Base-by-base conservation (phyloP, 2,888 invertebrate genomes). In the Nephrotoma guestfalica region DNA sequence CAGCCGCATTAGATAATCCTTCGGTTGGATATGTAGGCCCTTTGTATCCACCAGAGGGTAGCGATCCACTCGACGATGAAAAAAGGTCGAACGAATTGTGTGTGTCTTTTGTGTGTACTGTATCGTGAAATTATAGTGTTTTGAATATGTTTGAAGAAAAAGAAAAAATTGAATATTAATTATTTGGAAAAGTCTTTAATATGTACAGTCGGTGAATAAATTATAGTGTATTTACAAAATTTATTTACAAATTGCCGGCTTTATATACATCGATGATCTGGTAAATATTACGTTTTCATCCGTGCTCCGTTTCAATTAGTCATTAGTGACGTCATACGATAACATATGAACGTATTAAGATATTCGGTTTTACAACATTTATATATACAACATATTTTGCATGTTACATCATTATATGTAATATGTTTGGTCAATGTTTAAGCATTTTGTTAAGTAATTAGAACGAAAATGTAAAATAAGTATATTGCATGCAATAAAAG, bases 1-100 rank as follows among this genome's bases (percentile, higher is more conserved):
- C 86, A 0, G 91, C 91, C 2, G 91, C 91, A 86, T 89, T 71
- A 4, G 71, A 7, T 71, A 71, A 71, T 71, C 71, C 71, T 30
- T 71, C 71, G 71, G 71, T 90, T 91, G 90, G 86, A 89, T 89
- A 42, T 91, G 89, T 30, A 71, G 71, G 71, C 18, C 71, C 71
- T 9, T 71, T 71, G 4, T 71, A 71, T 4, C 30, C 71, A 30
- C 71, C 11, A 30, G 71, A 11, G 30, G 71, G 71, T 30, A 30
- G 30, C 4, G 71, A 71, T 71, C 71, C 71, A 71, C 71, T 30
- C 30, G 71, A 71, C 30, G 71, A 18, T 30, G 51, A 51, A 15
- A 51, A 15, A 51, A 30, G 30, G n/a, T 71, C 71, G 71, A 9
- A 71, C 9, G 71, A 30, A 9, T 71, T 30, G 71, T 71, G 71